A percentile compares a stretch with the other conserved stretches of the same genome.
These are phyloP conservation scores for Drosophila glabriapex DNA, from an alignment of 2,888 invertebrate genomes.

Conservation along the genomic window DNA sequence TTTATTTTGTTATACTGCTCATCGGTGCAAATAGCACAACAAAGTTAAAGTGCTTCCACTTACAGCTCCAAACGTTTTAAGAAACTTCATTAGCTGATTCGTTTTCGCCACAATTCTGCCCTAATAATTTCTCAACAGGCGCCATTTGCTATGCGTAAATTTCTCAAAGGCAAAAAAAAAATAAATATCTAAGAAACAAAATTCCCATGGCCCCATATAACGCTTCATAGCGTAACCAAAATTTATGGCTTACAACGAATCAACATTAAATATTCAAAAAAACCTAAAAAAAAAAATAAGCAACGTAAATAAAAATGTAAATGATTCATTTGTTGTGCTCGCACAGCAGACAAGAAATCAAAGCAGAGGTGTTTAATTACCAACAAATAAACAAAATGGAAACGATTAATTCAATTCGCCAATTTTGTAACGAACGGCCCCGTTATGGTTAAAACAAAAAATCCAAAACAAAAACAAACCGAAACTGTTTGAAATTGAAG, in stretches of 20 bases:
- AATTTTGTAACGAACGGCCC: constrained; percentile 73
- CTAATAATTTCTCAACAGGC: constrained; percentile 78
- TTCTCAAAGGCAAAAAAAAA: constrained; percentile 17
- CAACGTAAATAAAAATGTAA: constrained; percentile 63
- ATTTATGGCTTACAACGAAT: constrained; percentile 80
- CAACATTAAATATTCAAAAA: constrained; percentile 68
- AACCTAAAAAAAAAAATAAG: constrained; percentile 5
- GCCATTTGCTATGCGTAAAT: constrained; percentile 61
- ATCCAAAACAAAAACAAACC: constrained; percentile 27
- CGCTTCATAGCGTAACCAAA: constrained; percentile 64
- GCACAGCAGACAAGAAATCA: constrained; percentile 73
- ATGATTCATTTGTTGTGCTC: constrained; percentile 77
- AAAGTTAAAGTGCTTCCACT: constrained; percentile 8
- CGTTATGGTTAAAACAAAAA: constrained; percentile 66
- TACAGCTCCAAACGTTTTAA: constrained; percentile 1
- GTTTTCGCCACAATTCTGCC: constrained; percentile 77
- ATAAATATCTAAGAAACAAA: constrained; percentile 27
- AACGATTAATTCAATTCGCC: constrained; percentile 81
- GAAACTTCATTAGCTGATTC: constrained; percentile 70
- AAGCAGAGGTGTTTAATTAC: constrained; percentile 82
- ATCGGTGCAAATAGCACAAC: neutral
- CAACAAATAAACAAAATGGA: constrained; percentile 82
- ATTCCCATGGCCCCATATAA: constrained; percentile 75
- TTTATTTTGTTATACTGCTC: neutral
- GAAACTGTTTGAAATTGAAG: constrained; percentile 75